Conservation (phyloP, 2,888 invertebrate species). For the Pemphredon lugubris region DNA sequence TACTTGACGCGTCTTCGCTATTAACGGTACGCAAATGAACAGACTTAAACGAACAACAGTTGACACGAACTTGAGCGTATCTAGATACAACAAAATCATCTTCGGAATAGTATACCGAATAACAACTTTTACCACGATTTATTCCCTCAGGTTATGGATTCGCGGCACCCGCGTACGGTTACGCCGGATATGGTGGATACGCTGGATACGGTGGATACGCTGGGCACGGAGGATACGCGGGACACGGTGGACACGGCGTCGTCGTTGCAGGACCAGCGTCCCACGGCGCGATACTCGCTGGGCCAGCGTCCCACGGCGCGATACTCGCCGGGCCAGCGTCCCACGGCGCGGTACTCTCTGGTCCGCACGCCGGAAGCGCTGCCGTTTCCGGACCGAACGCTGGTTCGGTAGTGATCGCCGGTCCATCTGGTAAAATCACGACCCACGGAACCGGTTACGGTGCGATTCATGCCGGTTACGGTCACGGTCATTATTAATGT, state of each 20-base stretch:
- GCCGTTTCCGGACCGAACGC: slow-evolving; percentile 76
- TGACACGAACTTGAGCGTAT: too few relatives aligned
- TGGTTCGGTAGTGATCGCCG: slow-evolving; percentile 77
- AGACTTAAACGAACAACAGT: too few relatives aligned
- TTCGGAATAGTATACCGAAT: too few relatives aligned
- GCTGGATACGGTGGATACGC: slow-evolving; percentile 61
- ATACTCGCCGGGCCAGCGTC: slow-evolving; percentile 73
- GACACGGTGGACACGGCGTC: slow-evolving; percentile 64
- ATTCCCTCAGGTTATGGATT: slow-evolving; percentile 25
- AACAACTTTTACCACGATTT: not conserved
- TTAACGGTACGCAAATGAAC: too few relatives aligned
- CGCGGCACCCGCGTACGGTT: slow-evolving; percentile 29
- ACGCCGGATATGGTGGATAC: slow-evolving; percentile 52
- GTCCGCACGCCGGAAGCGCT: slow-evolving; percentile 76
- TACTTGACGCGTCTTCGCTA: too few relatives aligned
- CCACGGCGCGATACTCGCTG: slow-evolving; percentile 71
- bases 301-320: slow-evolving; percentile 73
- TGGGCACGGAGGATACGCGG: slow-evolving; percentile 59
- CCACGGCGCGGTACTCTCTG: slow-evolving; percentile 75
- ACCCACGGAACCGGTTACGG: slow-evolving; percentile 78
- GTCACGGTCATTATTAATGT: slow-evolving; percentile 64
- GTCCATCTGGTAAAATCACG: slow-evolving; percentile 78
- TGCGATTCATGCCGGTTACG: slow-evolving; percentile 73
- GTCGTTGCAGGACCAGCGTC: slow-evolving; percentile 55
- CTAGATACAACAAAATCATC: too few relatives aligned